phyloP scores from a whole-genome alignment of 2,113 vertebrate genomes.

The Proterorhinus semilunaris region DNA sequence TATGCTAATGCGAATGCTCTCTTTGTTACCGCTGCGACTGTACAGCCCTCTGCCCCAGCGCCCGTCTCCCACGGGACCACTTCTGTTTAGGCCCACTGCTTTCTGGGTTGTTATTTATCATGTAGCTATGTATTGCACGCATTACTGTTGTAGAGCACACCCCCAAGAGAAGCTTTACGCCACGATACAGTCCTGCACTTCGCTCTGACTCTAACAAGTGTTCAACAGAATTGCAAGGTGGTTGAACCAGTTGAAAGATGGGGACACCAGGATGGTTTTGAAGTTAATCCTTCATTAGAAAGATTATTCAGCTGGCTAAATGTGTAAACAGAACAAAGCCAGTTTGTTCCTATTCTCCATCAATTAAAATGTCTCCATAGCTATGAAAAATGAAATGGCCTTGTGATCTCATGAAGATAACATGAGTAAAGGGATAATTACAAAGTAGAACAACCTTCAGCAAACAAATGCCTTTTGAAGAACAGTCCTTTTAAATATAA shows the following conservation, averaged over 20 bases:
- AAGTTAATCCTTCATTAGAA: slow-evolving; percentile 4
- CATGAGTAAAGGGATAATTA: slow-evolving; percentile 51
- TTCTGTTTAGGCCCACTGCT: slow-evolving; percentile 9
- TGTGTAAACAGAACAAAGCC: slow-evolving; percentile 1
- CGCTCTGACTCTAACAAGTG: slow-evolving; percentile 3
- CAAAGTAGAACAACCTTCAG: slow-evolving; percentile 7
- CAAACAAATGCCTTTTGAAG: slow-evolving; percentile 13
- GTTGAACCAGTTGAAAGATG: slow-evolving; percentile 8
- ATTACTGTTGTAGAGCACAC: slow-evolving; percentile 40
- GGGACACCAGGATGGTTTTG: background rate
- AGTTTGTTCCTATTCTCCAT: slow-evolving; percentile 11
- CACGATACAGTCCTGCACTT: slow-evolving; percentile 19
- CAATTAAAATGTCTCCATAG: slow-evolving; percentile 5
- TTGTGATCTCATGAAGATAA: slow-evolving; percentile 17
- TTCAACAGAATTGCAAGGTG: slow-evolving; percentile 13
- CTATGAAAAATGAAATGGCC: slow-evolving; percentile 13
- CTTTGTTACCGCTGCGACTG: slow-evolving; percentile 14
- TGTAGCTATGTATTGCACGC: slow-evolving; percentile 50
- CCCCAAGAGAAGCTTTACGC: slow-evolving; percentile 29
- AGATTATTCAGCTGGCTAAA: slow-evolving; percentile 10
- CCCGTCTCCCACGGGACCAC: slow-evolving; percentile 3
- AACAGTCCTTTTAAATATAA: slow-evolving; percentile 14
- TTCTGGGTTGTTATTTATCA: slow-evolving; percentile 34
- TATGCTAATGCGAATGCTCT: slow-evolving; percentile 12
- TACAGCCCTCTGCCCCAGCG: slow-evolving; percentile 15